Evolutionary conservation across 92 coral and sea anemone genomes (phyloP).

Genomic region (Epizoanthus rinbou): DNA sequence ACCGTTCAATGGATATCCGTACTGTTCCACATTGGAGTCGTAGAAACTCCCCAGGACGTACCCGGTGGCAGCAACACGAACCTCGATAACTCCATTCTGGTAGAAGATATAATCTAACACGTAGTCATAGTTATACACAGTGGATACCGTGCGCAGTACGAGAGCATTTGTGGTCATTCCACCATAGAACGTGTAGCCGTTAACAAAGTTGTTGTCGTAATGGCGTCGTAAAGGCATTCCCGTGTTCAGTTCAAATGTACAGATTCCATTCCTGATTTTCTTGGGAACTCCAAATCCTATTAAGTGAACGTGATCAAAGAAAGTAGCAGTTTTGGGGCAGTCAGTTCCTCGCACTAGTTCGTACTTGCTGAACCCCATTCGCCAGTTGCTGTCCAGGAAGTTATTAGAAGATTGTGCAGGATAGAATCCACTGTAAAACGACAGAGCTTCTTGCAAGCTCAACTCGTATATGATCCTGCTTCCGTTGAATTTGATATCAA

Average conservation of each 20-base stretch:
- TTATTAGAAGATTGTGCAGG: slow-evolving; percentile 58
- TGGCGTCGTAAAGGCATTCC: slow-evolving; percentile 82
- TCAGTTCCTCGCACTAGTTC: slow-evolving; percentile 72
- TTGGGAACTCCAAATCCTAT: slow-evolving; percentile 47
- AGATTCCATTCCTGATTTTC: slow-evolving; percentile 61
- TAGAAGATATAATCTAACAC: slow-evolving; percentile 73
- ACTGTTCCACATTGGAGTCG: slow-evolving; percentile 47
- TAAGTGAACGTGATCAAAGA: slow-evolving; percentile 60
- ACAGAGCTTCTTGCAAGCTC: slow-evolving; percentile 71
- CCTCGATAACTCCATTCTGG: slow-evolving; percentile 79
- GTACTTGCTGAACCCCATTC: slow-evolving; percentile 60
- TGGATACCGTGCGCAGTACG: slow-evolving; percentile 69
- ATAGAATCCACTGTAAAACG: slow-evolving; percentile 66
- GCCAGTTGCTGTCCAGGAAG: slow-evolving; percentile 64
- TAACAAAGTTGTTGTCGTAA: slow-evolving; percentile 67
- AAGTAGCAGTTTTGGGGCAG: slow-evolving; percentile 69
- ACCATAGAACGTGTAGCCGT: slow-evolving; percentile 76
- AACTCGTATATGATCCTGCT: slow-evolving; percentile 74
- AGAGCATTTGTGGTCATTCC: slow-evolving; percentile 71
- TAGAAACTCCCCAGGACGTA: slow-evolving; percentile 63
- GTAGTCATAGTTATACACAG: slow-evolving; percentile 79
- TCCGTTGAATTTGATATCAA: slow-evolving; percentile 68
- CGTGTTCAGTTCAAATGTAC: slow-evolving; percentile 73
- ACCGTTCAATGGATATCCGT: slow-evolving; percentile 59
- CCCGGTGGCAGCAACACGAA: slow-evolving; percentile 73